Conservation (phyloP, 1,140 invertebrate species). For the Drosophila kurseongensis region DNA sequence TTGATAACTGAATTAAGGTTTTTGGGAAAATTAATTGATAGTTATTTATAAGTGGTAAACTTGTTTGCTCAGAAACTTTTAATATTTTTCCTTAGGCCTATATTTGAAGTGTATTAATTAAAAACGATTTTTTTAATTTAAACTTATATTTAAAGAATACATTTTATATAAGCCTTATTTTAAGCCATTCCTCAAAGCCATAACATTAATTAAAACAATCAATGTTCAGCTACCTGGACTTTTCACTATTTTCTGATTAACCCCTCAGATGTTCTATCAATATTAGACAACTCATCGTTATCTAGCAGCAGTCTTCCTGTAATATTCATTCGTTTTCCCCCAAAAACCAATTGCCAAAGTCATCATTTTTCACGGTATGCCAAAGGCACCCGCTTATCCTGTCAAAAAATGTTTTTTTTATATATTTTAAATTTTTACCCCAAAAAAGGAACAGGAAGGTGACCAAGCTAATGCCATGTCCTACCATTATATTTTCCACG, state of each 20-base stretch:
- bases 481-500: slow-evolving; percentile 67
- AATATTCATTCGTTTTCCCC: not conserved
- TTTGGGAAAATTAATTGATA: slow-evolving; percentile 19
- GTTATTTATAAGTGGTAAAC: slow-evolving; percentile 1
- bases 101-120: too few relatives aligned
- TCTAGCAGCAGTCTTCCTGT: not conserved
- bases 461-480: slow-evolving; percentile 57
- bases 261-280: slow-evolving; percentile 20
- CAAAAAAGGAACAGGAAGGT: slow-evolving; percentile 45
- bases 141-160: too few relatives aligned
- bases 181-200: not conserved
- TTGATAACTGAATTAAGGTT: slow-evolving; percentile 57
- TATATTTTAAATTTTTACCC: slow-evolving; percentile 18
- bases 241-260: too few relatives aligned
- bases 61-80: slow-evolving; percentile 5
- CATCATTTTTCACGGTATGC: slow-evolving; percentile 68
- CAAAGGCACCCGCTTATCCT: slow-evolving; percentile 69
- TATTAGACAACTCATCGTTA: slow-evolving; percentile 45
- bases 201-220: not conserved
- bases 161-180: not conserved
- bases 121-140: too few relatives aligned
- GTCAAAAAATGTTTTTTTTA: slow-evolving; percentile 66
- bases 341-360: slow-evolving; percentile 30
- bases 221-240: not conserved
- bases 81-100: not conserved